Evolutionary conservation across 2,113 vertebrate species (phyloP), one percentile per base, ranked within the genome.

Genomic region (Brachirus orientalis): DNA sequence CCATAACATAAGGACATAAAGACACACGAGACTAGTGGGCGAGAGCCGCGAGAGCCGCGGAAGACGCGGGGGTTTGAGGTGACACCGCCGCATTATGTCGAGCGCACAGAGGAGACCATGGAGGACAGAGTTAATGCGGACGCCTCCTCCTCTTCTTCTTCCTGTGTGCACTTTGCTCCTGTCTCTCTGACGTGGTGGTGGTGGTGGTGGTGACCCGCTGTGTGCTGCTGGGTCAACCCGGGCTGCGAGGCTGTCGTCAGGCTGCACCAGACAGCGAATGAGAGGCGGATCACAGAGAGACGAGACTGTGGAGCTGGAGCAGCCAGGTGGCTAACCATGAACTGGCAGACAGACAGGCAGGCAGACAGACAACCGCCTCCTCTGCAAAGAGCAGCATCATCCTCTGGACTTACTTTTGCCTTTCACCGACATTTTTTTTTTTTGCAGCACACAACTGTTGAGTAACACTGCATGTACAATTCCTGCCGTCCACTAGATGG

Each of bases 91-190:
- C 89, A 92, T 89, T 10, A 1, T 78, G 73, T 6, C 28, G 28
- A 28, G 59, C 50, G 63, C 8, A 56, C 57, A 2, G 16, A 17
- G 18, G 17, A 1, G 16, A 17, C 35, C 74, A 62, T 28, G 55
- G 53, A 74, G 16, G n/a, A 18, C 12, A 17, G 35, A 37, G 37
- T 52, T 66, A 6, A 55, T 46, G 66, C 51, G 50, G 48, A 28
- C 13, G 59, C 19, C 8, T 28, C 28, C 8, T 28, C 28, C 6
- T 28, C 1, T 28, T 28, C 28, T 28, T 62, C 55, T 83, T 83
- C 83, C 76, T 55, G 77, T 69, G 43, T 82, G 92, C 75, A 89
- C 91, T 92, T 90, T 80, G 88, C 64, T 65, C 89, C n/a, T n/a
- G 36, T 9, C 3, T 6, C 38, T 46, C 38, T 73, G 76, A 84